Evolutionary conservation across 2,888 invertebrate species (phyloP).

Genomic region (Gymnoscelis rufifasciata): DNA sequence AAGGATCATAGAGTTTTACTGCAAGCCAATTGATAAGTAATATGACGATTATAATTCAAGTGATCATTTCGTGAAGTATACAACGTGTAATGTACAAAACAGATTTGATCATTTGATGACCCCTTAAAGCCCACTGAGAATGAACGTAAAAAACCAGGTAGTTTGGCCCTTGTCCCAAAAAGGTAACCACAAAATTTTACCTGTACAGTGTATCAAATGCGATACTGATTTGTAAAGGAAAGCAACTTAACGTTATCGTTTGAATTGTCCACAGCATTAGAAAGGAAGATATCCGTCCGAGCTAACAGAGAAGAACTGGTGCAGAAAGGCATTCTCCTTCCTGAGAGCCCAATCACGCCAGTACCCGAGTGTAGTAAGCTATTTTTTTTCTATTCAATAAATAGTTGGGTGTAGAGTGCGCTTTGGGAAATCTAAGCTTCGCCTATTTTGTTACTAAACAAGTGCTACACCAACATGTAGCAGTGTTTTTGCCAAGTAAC

Average conservation of each 20-base stretch:
- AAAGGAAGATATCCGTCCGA: conserved; percentile 98
- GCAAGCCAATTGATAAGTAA: too few relatives aligned
- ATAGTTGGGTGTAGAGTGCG: too few relatives aligned
- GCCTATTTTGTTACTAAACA: too few relatives aligned
- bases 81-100: background rate
- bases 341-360: conserved; percentile 91
- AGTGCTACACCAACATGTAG: too few relatives aligned
- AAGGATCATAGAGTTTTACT: too few relatives aligned
- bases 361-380: conserved; percentile 89
- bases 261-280: conserved; percentile 84
- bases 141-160: conserved; percentile 19
- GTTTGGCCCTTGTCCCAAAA: conserved; percentile 13
- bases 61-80: background rate
- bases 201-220: conserved; percentile 9
- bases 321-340: conserved; percentile 95
- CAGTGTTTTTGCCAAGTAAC: too few relatives aligned
- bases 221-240: background rate
- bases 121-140: conserved; percentile 4
- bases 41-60: background rate
- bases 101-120: conserved; percentile 1
- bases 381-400: too few relatives aligned
- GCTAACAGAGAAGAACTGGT: conserved; percentile 98
- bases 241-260: background rate
- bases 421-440: too few relatives aligned
- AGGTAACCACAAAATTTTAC: conserved; percentile 8